phyloP scores from a whole-genome alignment of 2,888 invertebrate species.

The Chironomus tentans region DNA sequence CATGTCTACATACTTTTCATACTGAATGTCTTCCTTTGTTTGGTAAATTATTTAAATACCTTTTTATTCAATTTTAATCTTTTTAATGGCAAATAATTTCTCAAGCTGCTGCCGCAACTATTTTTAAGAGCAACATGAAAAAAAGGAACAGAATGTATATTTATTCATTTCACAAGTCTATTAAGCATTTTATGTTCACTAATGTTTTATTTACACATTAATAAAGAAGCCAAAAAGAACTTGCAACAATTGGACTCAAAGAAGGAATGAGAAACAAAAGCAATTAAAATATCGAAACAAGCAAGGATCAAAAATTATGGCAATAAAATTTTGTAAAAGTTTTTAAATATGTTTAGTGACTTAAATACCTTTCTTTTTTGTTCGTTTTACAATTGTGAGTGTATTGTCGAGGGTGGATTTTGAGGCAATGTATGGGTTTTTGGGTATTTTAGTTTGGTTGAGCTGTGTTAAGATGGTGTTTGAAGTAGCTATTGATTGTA shows the following conservation, averaged over 20 bases:
- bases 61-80: conserved; percentile 28
- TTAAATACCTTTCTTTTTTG: background rate
- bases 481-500: too few species aligned
- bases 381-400: too few species aligned
- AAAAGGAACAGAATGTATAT: background rate
- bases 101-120: conserved; percentile 20
- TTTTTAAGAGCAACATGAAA: background rate
- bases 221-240: conserved; percentile 8
- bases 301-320: conserved; percentile 25
- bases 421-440: too few species aligned
- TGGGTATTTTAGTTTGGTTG: too few species aligned
- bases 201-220: conserved; percentile 16
- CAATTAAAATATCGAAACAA: conserved; percentile 27
- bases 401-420: too few species aligned
- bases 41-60: conserved; percentile 27
- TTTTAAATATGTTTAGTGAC: conserved; percentile 7
- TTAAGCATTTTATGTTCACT: conserved; percentile 23
- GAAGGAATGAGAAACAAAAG: conserved; percentile 1
- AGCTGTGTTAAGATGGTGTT: too few species aligned
- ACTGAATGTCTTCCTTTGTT: background rate
- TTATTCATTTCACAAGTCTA: conserved; percentile 25
- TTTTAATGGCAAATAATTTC: conserved; percentile 27
- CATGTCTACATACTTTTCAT: background rate
- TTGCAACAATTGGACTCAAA: conserved; percentile 11
- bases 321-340: conserved; percentile 23